Conservation (phyloP, 2,888 invertebrate genomes). For the Patella depressa region DNA sequence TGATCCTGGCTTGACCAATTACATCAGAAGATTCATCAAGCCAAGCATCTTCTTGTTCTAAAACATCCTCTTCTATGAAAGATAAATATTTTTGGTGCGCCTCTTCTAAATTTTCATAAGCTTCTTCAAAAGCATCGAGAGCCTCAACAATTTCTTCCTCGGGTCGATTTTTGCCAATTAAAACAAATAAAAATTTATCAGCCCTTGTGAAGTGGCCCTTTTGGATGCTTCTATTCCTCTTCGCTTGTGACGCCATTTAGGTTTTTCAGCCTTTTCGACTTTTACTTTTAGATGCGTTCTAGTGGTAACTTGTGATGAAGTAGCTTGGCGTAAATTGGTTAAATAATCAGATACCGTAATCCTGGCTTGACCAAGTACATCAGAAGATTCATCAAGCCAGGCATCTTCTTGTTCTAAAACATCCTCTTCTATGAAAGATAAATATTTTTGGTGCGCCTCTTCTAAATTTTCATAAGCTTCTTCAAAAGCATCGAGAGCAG, state of each 20-base stretch:
- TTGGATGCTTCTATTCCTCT: neutral
- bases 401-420: neutral
- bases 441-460: neutral
- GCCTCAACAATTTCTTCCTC: neutral
- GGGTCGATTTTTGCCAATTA: neutral
- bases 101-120: neutral
- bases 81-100: neutral
- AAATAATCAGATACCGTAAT: neutral
- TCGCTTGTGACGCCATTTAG: neutral
- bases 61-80: neutral
- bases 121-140: neutral
- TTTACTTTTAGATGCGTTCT: neutral
- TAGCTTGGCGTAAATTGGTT: neutral
- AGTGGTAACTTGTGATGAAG: too few species aligned
- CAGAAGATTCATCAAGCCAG: neutral
- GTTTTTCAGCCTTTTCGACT: neutral
- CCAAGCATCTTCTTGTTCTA: neutral
- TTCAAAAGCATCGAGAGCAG: constrained; percentile 3
- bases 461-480: neutral
- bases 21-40: neutral
- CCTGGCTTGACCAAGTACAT: neutral
- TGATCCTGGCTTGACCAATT: neutral
- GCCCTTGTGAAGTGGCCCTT: neutral
- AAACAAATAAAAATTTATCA: neutral
- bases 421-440: neutral